Percentiles rank a stretch among this genome's conserved stretches.
Evolutionary conservation across 2,888 invertebrate genomes (phyloP).

Genomic region (Lordiphosa andalusiaca): DNA sequence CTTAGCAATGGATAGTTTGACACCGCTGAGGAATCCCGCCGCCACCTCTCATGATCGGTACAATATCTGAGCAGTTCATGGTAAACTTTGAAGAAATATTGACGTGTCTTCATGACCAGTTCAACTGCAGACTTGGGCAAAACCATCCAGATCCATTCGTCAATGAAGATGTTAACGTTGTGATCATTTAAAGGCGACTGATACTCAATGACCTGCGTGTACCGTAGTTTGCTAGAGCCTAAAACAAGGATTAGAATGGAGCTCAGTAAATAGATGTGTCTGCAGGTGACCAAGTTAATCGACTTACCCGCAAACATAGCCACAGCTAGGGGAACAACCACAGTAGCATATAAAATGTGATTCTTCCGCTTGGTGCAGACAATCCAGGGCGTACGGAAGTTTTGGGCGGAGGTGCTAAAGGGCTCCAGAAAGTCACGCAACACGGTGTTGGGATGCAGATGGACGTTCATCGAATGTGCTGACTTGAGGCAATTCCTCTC

Average conservation of each 20-base stretch:
- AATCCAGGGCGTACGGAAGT: conserved; percentile 43
- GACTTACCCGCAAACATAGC: conserved; percentile 51
- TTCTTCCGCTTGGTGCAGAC: conserved; percentile 80
- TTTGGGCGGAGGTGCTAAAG: conserved; percentile 11
- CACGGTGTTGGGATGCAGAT: conserved; percentile 45
- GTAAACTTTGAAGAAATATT: conserved; percentile 40
- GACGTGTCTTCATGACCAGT: conserved; percentile 41
- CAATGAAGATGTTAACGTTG: conserved; percentile 41
- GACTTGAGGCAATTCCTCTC: conserved; percentile 33
- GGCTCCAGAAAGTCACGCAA: conserved; percentile 41
- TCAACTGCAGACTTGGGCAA: conserved; percentile 32
- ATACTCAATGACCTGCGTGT: conserved; percentile 15
- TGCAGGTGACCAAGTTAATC: too few relatives aligned
- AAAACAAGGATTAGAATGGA: background rate
- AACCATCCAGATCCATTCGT: conserved; percentile 62
- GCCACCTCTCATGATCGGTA: conserved; percentile 25
- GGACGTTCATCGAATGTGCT: conserved; percentile 15
- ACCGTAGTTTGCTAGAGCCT: conserved; percentile 36
- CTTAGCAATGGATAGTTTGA: conserved; percentile 8
- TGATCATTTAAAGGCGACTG: background rate
- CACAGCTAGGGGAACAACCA: conserved; percentile 43
- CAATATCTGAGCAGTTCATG: conserved; percentile 40
- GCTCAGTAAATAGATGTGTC: too few relatives aligned
- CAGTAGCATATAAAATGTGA: conserved; percentile 44
- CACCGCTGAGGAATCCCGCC: background rate